phyloP scores from a whole-genome alignment of 1,140 invertebrate species.

The Cryptotermes secundus region DNA sequence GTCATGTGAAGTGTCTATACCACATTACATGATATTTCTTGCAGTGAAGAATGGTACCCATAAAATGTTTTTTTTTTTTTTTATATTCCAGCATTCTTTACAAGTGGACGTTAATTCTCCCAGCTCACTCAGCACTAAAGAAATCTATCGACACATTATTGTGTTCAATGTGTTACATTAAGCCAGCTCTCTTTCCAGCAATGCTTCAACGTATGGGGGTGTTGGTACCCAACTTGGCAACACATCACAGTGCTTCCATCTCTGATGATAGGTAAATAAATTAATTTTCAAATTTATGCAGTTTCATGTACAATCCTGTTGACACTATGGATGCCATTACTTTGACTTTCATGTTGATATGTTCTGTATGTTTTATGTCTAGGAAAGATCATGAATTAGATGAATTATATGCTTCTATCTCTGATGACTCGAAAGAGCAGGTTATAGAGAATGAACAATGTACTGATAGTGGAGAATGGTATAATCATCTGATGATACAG shows the following conservation, averaged over 20 bases:
- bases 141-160: slow-evolving; percentile 75
- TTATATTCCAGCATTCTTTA: slow-evolving; percentile 65
- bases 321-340: too few relatives aligned
- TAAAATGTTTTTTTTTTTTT: slow-evolving; percentile 32
- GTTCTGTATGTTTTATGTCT: slow-evolving; percentile 40
- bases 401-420: slow-evolving; percentile 47
- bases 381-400: slow-evolving; percentile 48
- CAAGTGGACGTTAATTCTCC: slow-evolving; percentile 69
- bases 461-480: slow-evolving; percentile 42
- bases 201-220: slow-evolving; percentile 74
- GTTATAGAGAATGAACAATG: slow-evolving; percentile 22
- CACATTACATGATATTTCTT: too few relatives aligned
- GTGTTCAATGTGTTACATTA: slow-evolving; percentile 81
- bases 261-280: slow-evolving; percentile 12
- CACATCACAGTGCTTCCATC: slow-evolving; percentile 26
- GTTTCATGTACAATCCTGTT: background rate
- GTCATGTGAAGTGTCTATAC: too few relatives aligned
- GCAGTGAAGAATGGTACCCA: too few relatives aligned
- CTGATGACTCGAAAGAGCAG: slow-evolving; percentile 68
- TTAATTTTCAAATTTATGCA: background rate
- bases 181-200: slow-evolving; percentile 71
- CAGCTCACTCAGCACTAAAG: slow-evolving; percentile 69
- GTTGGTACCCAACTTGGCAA: slow-evolving; percentile 53
- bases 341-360: too few relatives aligned
- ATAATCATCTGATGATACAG: slow-evolving; percentile 43